Evolutionary conservation across 2,888 invertebrate species (phyloP).

Genomic region (Eristalis arbustorum): DNA sequence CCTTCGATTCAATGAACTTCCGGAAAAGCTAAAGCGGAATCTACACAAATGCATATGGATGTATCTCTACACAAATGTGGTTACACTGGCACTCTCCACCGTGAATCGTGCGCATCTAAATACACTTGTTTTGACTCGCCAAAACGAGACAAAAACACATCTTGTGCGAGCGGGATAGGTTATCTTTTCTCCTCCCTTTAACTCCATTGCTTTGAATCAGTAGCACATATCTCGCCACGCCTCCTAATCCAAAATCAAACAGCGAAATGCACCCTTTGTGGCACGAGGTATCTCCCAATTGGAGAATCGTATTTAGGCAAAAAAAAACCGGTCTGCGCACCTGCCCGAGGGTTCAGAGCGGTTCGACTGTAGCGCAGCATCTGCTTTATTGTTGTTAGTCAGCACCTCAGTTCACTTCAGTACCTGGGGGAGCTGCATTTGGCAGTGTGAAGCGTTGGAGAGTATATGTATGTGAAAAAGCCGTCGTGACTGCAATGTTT

Average conservation of each 20-base stretch:
- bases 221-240: slow-evolving; percentile 26
- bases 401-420: background rate
- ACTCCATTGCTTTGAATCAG: slow-evolving; percentile 52
- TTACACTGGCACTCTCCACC: background rate
- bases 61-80: background rate
- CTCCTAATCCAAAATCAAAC: slow-evolving; percentile 8
- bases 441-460: background rate
- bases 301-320: slow-evolving; percentile 1
- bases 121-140: background rate
- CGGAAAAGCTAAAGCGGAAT: background rate
- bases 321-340: slow-evolving; percentile 55
- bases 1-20: slow-evolving; percentile 27
- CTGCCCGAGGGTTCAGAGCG: slow-evolving; percentile 32
- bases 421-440: background rate
- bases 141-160: slow-evolving; percentile 1
- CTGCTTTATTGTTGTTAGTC: background rate
- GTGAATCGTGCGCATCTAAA: background rate
- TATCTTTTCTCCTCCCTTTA: slow-evolving; percentile 28
- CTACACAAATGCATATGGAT: background rate
- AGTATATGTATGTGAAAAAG: background rate
- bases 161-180: slow-evolving; percentile 12
- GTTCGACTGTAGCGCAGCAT: slow-evolving; percentile 2
- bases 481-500: background rate
- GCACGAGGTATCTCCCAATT: slow-evolving; percentile 24
- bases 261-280: slow-evolving; percentile 11